phyloP scores from a whole-genome alignment of 2,113 vertebrate species.

The Elanus axillaris region DNA sequence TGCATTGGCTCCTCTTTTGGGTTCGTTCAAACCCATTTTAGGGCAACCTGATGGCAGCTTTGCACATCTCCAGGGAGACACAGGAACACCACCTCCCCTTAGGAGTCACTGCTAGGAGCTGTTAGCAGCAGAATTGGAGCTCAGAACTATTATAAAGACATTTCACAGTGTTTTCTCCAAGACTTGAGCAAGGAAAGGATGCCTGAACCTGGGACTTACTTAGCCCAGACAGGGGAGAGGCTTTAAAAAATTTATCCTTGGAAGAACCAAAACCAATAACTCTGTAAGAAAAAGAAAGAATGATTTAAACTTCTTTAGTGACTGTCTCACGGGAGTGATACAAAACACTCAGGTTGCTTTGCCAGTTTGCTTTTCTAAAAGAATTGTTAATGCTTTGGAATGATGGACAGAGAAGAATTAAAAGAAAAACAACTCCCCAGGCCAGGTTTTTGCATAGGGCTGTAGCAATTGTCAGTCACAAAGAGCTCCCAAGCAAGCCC shows the following conservation, averaged over 20 bases:
- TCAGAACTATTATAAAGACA: neutral
- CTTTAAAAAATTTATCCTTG: constrained; percentile 1
- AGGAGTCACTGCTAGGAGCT: neutral
- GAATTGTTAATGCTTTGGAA: constrained; percentile 15
- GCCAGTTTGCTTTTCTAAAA: constrained; percentile 45
- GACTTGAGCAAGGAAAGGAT: neutral
- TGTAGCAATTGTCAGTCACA: constrained; percentile 7
- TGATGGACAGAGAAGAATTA: constrained; percentile 19
- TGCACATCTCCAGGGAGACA: neutral
- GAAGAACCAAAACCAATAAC: neutral
- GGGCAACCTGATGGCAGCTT: neutral
- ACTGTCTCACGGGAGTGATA: neutral
- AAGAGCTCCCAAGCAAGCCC: constrained; percentile 27
- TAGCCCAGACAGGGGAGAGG: neutral
- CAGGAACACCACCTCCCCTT: neutral
- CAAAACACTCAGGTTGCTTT: constrained; percentile 4
- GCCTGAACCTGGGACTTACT: neutral
- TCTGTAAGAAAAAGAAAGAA: neutral
- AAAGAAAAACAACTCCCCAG: constrained; percentile 31
- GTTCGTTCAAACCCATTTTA: neutral
- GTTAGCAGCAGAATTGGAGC: neutral
- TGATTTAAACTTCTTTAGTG: constrained; percentile 38
- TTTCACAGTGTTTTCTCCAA: neutral
- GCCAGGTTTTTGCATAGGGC: constrained; percentile 32
- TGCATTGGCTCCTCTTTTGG: neutral